These are phyloP conservation scores for Drosophila mimica DNA, from an alignment of 2,888 invertebrate genomes.

Conservation along the genomic window DNA sequence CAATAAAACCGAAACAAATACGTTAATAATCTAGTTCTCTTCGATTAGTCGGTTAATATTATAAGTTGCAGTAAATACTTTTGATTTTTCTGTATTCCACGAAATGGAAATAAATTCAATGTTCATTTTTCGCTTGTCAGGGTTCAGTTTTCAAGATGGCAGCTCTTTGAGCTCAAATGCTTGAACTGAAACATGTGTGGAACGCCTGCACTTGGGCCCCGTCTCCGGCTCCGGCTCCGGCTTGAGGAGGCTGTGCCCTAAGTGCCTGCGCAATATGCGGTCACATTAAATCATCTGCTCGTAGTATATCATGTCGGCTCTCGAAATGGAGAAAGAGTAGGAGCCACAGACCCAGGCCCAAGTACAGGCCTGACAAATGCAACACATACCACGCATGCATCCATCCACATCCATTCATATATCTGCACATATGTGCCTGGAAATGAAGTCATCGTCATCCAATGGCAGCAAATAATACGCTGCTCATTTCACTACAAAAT, in stretches of 20 bases:
- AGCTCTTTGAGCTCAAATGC: constrained; percentile 42
- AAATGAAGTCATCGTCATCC: constrained; percentile 68
- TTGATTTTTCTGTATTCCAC: background rate
- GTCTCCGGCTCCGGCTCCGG: constrained; percentile 22
- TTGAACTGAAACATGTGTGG: constrained; percentile 72
- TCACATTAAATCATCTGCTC: constrained; percentile 81
- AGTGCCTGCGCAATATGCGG: constrained; percentile 69
- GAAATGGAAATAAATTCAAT: constrained; percentile 24
- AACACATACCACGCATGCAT: constrained; percentile 13
- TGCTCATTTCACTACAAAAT: constrained; percentile 29
- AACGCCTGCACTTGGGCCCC: constrained; percentile 53
- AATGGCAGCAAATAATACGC: constrained; percentile 44
- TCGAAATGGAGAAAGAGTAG: constrained; percentile 39
- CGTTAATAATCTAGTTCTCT: constrained; percentile 25
- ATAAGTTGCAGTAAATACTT: constrained; percentile 7
- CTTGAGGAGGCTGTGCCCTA: constrained; percentile 50
- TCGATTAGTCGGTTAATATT: constrained; percentile 9
- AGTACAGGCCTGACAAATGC: constrained; percentile 67
- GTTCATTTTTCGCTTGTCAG: constrained; percentile 13
- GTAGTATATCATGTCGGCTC: constrained; percentile 71
- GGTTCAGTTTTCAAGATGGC: constrained; percentile 72
- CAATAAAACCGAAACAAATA: constrained; percentile 38
- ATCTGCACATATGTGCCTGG: constrained; percentile 14
- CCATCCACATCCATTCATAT: constrained; percentile 1
- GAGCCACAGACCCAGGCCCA: constrained; percentile 39